Evolutionary conservation across 2,113 vertebrate species (phyloP), one percentile per base, ranked within the genome.

Genomic region (Ictidomys tridecemlineatus): DNA sequence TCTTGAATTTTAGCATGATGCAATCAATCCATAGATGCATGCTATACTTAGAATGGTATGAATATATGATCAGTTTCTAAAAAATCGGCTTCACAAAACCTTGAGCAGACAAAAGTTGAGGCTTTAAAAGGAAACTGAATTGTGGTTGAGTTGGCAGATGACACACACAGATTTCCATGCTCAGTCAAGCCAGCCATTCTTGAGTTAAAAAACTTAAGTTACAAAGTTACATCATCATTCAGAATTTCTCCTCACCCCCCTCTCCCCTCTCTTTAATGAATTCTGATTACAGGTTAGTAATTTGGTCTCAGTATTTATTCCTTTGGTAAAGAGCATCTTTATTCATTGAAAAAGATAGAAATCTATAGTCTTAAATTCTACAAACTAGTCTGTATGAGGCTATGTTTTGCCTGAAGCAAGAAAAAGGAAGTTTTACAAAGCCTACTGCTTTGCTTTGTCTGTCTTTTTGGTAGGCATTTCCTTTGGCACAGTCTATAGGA

Each of bases 51-150:
- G 34, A 94, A 85, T 88, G 76, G 37, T 91, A 28, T 65, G 4
- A 73, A 16, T 70, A 4, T 30, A 5, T 65, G 58, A 73, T 95
- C 56, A 77, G 8, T 84, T 96, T 67, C 53, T 48, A 65, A 88
- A 91, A 92, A 80, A 4, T 34, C 42, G 32, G 2, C 42, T 92
- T 92, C 80, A 67, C n/a, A 74, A 82, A 91, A 70, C 58, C 42
- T 91, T 67, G 51, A 93, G 67, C 80, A 17, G 32, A 48, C 67
- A 42, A 85, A 96, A 74, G 69, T 94, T 83, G 83, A 84, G 78
- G 34, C 37, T 89, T 95, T 95, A 63, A 83, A 86, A 96, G 78
- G n/a, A 70, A 48, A 6, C 32, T 70, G 77, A 94, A 24, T 56
- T 76, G 34, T 3, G 58, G 4, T 45, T 48, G 67, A 67, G 16